Evolutionary conservation across 2,113 vertebrate genomes (phyloP), one percentile per base, ranked within the genome.

Genomic region (Motacilla alba): DNA sequence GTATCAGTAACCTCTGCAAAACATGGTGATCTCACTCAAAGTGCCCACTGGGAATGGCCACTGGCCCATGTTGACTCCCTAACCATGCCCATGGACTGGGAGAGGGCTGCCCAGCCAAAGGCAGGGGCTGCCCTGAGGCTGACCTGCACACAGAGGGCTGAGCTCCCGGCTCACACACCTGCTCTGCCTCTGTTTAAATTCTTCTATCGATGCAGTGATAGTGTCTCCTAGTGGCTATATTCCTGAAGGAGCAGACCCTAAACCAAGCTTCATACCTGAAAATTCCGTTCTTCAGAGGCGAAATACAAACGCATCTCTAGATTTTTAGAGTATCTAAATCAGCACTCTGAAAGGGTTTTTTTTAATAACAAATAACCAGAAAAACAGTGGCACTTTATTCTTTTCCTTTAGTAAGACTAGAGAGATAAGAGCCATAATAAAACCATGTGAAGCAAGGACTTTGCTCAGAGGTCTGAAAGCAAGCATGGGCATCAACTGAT

Each of bases 221-320:
- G 80, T 92, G 94, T 76, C 94, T 96, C 88, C 93, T 90, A 84
- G 92, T 60, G 85, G 92, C 52, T 92, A 2, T 7, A 37, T 24
- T 75, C 35, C 56, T 78, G 53, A 74, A 87, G 64, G 41, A 78
- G 35, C 31, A 64, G 24, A 66, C n/a, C 12, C 44, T 49, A 67
- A 58, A 39, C 39, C 74, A 89, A 72, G 59, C 11, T 37, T 76
- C 79, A 64, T 7, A 69, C 37, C 67, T 52, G 59, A 44, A 88
- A 77, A 21, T 49, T 43, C 10, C 4, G 0, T 13, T 47, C 53
- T 79, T 72, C 15, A 49, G 47, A 60, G n/a, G 22, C 9, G 53
- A 72, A 93, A 91, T 6, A 43, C 52, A 43, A 88, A 80, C 0
- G 2, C 0, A 1, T 31, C 33, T 49, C 15, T 10, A 44, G 27